Percentiles rank a stretch among this genome's conserved stretches.
Evolutionary conservation across 2,888 invertebrate genomes (phyloP).

Genomic region (Campopleginae sp.): DNA sequence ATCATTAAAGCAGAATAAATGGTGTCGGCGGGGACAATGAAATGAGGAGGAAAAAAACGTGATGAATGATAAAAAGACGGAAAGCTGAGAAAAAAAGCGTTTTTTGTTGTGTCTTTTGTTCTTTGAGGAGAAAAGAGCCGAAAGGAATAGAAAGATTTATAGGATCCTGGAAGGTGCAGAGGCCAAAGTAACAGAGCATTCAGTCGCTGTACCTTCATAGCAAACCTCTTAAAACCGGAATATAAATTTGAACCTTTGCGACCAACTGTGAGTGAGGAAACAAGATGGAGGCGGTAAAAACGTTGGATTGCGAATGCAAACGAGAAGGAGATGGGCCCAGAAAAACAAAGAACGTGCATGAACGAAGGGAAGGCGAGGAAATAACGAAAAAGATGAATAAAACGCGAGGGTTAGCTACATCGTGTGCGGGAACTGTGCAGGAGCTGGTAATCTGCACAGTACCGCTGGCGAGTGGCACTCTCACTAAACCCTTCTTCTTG

Average conservation of each 20-base stretch:
- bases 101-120: neutral
- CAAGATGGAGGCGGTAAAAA: conserved; percentile 22
- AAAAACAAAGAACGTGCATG: neutral
- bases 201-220: conserved; percentile 1
- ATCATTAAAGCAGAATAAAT: neutral
- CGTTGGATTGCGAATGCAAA: conserved; percentile 31
- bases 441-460: conserved; percentile 50
- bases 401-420: conserved; percentile 15
- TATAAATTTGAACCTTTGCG: conserved; percentile 59
- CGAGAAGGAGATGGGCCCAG: neutral
- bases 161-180: conserved; percentile 17
- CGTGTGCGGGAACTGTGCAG: conserved; percentile 14
- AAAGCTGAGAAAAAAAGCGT: neutral
- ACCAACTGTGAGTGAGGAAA: conserved; percentile 41
- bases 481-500: neutral
- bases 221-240: conserved; percentile 42
- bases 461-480: conserved; percentile 36
- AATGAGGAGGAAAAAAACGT: neutral
- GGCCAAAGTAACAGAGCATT: conserved; percentile 38
- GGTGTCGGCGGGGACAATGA: neutral
- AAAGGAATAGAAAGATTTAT: conserved; percentile 50
- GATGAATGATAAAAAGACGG: neutral
- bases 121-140: conserved; percentile 1
- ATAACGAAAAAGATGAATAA: conserved; percentile 21
- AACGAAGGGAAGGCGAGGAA: neutral